A percentile compares a stretch with the other conserved stretches of the same genome.
Conservation (phyloP, 1,140 invertebrate genomes). For the Mycetomoellerius zeteki region DNA sequence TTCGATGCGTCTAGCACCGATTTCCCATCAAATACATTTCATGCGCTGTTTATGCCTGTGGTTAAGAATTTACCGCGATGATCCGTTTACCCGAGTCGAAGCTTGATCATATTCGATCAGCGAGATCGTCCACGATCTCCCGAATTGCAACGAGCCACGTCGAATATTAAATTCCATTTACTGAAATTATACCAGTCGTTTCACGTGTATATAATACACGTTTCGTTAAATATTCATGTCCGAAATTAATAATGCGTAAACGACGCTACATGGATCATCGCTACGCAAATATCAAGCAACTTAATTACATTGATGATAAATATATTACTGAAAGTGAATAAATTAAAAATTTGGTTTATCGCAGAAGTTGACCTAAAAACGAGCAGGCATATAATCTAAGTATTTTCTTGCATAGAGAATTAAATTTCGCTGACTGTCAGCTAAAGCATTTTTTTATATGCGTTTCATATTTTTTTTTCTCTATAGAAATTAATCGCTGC, state of each 20-base stretch:
- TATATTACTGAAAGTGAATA: background rate
- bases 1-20: background rate
- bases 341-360: background rate
- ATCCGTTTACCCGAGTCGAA: background rate
- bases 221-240: conserved; percentile 42
- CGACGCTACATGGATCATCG: background rate
- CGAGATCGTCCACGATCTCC: conserved; percentile 8
- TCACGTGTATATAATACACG: background rate
- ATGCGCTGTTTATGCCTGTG: conserved; percentile 25
- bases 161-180: background rate
- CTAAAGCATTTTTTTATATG: background rate
- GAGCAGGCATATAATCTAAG: background rate
- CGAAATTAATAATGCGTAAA: conserved; percentile 45
- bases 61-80: conserved; percentile 9
- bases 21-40: conserved; percentile 1
- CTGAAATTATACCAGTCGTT: background rate
- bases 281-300: background rate
- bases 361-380: conserved; percentile 13
- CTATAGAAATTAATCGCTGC: background rate
- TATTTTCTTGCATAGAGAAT: background rate
- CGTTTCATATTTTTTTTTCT: background rate
- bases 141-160: background rate
- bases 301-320: background rate
- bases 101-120: background rate
- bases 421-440: background rate